phyloP scores from a whole-genome alignment of 2,797 vertebrate species.

The Syndactyla subalaris region DNA sequence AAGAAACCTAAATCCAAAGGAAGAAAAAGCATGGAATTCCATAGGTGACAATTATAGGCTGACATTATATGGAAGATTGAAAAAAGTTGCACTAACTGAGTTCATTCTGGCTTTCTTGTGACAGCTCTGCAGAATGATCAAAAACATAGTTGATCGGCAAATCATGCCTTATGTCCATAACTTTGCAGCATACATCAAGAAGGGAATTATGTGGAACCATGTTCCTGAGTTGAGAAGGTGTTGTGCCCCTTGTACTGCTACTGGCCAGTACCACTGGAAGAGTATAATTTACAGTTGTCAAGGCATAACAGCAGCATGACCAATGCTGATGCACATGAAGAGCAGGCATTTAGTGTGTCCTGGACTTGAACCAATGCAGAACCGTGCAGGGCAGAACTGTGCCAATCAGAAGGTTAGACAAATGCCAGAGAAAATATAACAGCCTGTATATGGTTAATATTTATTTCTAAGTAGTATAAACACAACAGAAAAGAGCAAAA shows the following conservation, averaged over 20 bases:
- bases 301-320: neutral
- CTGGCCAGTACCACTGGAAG: neutral
- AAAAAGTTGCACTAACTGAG: neutral
- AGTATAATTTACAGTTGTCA: neutral
- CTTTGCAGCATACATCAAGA: neutral
- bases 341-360: neutral
- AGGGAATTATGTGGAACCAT: neutral
- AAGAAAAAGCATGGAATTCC: neutral
- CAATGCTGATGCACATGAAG: fast-evolving
- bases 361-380: neutral
- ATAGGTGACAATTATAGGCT: neutral
- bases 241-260: neutral
- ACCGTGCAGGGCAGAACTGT: neutral
- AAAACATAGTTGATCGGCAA: neutral
- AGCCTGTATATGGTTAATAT: neutral
- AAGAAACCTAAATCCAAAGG: neutral
- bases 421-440: neutral
- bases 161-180: neutral
- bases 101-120: neutral
- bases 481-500: neutral
- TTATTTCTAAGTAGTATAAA: neutral
- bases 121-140: neutral
- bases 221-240: neutral
- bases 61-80: neutral
- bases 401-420: neutral